phyloP scores from a whole-genome alignment of 2,113 vertebrate species.

The Athene cunicularia region DNA sequence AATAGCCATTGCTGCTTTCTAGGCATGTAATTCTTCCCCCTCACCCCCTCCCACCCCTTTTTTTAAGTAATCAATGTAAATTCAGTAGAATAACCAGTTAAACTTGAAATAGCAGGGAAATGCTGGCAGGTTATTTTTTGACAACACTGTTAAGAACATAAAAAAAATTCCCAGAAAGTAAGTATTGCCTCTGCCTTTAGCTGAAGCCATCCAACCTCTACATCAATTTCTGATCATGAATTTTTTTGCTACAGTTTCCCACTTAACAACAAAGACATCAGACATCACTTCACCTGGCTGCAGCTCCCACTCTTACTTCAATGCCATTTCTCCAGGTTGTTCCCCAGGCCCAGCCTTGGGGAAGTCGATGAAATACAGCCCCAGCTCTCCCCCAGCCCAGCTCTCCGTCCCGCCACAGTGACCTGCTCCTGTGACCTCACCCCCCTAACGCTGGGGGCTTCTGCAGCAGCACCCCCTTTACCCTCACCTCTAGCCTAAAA shows the following conservation, averaged over 20 bases:
- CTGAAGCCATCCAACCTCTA: not conserved
- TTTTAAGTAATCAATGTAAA: not conserved
- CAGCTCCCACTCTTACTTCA: not conserved
- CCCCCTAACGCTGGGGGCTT: not conserved
- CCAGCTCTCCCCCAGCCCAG: rapidly evolving
- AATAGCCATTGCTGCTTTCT: not conserved
- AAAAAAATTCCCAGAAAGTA: not conserved
- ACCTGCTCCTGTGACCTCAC: not conserved
- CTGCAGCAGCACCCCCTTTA: not conserved
- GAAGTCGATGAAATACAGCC: rapidly evolving
- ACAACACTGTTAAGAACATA: not conserved
- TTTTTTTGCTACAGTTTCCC: not conserved
- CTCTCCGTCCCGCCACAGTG: rapidly evolving
- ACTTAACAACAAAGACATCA: not conserved
- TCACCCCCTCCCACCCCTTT: no score
- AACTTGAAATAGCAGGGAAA: not conserved
- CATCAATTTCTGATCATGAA: not conserved
- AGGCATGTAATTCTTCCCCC: not conserved
- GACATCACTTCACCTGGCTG: not conserved
- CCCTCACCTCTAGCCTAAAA: not conserved
- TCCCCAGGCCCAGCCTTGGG: not conserved
- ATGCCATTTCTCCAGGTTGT: not conserved
- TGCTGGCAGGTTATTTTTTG: not conserved
- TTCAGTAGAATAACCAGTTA: not conserved
- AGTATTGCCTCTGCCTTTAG: not conserved